These are phyloP conservation scores for Ciona savignyi DNA, from an alignment of 23 tunicate species.

Conservation along the genomic window DNA sequence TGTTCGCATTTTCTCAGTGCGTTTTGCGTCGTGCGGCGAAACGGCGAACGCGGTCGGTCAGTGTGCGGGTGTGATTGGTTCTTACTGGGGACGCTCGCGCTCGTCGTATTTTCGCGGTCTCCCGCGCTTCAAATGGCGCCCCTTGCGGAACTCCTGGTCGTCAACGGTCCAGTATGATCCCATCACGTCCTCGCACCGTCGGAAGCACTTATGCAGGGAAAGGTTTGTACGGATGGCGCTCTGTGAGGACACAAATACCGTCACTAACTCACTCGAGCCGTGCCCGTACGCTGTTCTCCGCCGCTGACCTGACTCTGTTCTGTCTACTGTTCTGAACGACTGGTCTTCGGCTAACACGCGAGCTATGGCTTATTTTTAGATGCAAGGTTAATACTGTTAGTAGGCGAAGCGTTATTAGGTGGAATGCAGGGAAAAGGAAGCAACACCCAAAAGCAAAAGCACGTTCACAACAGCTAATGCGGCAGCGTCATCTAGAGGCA, in stretches of 20 bases:
- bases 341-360: too few species aligned
- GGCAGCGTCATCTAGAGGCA: constrained; percentile 29
- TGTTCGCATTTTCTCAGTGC: background rate
- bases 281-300: too few species aligned
- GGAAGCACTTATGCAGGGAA: constrained; percentile 91
- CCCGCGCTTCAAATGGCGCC: constrained; percentile 94
- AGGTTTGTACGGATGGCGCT: constrained; percentile 95
- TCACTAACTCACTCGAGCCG: background rate
- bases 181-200: constrained; percentile 90
- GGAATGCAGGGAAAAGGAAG: constrained; percentile 8
- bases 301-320: too few species aligned
- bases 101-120: constrained; percentile 93
- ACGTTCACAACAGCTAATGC: constrained; percentile 14
- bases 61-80: constrained; percentile 6
- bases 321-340: too few species aligned
- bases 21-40: background rate
- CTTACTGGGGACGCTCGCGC: constrained; percentile 56
- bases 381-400: background rate
- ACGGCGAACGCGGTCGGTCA: constrained; percentile 3
- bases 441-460: constrained; percentile 39
- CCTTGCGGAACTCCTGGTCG: constrained; percentile 86
- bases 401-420: background rate
- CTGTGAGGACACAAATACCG: constrained; percentile 26
- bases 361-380: too few species aligned
- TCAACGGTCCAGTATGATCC: constrained; percentile 98